Conservation (phyloP, 2,113 vertebrate genomes). For the Forbesichthys agassizii region DNA sequence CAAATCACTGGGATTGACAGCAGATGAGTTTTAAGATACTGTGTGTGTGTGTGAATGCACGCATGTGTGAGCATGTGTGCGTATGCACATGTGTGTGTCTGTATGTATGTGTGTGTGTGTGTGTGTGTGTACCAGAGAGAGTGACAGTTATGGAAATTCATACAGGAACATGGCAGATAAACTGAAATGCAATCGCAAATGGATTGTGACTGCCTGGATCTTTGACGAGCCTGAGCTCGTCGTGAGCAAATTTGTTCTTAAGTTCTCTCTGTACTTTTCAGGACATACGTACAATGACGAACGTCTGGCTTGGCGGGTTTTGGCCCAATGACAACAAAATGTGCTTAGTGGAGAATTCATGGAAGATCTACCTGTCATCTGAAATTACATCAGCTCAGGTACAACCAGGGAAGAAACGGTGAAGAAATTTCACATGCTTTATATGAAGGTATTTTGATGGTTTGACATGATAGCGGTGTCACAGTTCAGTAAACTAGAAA, state of each 20-base stretch:
- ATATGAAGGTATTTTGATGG: too few species aligned
- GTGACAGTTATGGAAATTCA: constrained; percentile 50
- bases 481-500: too few species aligned
- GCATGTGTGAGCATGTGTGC: not conserved
- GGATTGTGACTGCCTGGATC: constrained; percentile 50
- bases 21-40: constrained; percentile 29
- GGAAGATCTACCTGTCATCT: constrained; percentile 24
- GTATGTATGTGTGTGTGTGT: not conserved
- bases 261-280: constrained; percentile 60
- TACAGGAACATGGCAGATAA: constrained; percentile 41
- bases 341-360: not conserved
- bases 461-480: too few species aligned
- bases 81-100: not conserved
- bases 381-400: constrained; percentile 10
- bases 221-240: constrained; percentile 36
- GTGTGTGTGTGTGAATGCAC: not conserved
- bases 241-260: constrained; percentile 54
- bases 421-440: too few species aligned
- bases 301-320: constrained; percentile 41
- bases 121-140: constrained; percentile 3
- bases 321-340: not conserved
- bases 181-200: constrained; percentile 55
- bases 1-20: constrained; percentile 16
- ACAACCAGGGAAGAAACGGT: constrained; percentile 8
- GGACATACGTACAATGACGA: constrained; percentile 41